Evolutionary conservation across 2,888 invertebrate genomes (phyloP).

Genomic region (Papilio gigon): DNA sequence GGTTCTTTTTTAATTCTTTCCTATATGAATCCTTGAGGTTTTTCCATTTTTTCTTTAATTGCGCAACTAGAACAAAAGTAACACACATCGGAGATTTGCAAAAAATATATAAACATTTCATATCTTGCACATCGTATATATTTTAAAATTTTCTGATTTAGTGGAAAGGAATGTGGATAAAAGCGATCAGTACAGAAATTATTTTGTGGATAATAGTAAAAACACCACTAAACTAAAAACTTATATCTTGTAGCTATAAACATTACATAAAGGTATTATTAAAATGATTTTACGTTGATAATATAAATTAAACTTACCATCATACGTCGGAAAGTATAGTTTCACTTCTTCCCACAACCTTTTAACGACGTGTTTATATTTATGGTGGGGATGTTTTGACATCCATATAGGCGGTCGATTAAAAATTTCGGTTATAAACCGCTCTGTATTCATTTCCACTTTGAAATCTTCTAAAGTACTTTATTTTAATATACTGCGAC

Average conservation of each 20-base stretch:
- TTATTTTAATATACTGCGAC: not conserved
- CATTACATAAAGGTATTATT: too few species aligned
- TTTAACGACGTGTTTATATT: slow-evolving; percentile 28
- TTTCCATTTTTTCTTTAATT: slow-evolving; percentile 11
- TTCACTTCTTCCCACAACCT: slow-evolving; percentile 37
- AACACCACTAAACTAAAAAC: too few species aligned
- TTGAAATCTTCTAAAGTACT: not conserved
- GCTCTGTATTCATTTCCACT: slow-evolving; percentile 28
- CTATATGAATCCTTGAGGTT: slow-evolving; percentile 1
- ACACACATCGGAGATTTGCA: not conserved
- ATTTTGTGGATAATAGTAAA: too few species aligned
- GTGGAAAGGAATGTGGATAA: too few species aligned
- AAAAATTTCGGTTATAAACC: slow-evolving; percentile 28
- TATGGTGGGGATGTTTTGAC: slow-evolving; percentile 37
- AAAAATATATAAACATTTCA: not conserved
- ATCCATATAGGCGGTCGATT: slow-evolving; percentile 30
- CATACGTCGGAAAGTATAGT: slow-evolving; percentile 23
- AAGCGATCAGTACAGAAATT: too few species aligned
- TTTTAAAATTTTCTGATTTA: not conserved
- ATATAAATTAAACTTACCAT: not conserved
- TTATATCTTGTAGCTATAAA: too few species aligned
- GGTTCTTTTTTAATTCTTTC: slow-evolving; percentile 12
- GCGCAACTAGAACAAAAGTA: not conserved
- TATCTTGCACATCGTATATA: not conserved
- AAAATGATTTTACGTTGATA: not conserved